Percentiles rank a stretch among this genome's conserved stretches.
Conservation (phyloP, 2,113 vertebrate species). For the Megatriorchis doriae region DNA sequence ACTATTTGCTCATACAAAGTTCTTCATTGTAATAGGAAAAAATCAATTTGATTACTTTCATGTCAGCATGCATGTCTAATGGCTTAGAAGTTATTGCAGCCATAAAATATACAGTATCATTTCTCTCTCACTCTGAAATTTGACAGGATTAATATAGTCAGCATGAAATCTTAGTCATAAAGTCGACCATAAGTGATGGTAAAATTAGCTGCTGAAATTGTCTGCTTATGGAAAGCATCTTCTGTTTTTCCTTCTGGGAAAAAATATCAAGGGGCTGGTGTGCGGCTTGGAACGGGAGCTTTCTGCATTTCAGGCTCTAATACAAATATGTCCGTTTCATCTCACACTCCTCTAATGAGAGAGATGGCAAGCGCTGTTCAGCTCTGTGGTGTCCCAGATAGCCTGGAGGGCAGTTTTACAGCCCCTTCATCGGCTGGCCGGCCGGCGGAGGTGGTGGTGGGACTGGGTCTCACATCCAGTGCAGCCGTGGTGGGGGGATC, state of each 20-base stretch:
- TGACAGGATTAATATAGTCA: slow-evolving; percentile 58
- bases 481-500: not conserved
- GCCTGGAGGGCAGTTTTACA: rapidly evolving
- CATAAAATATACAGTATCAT: slow-evolving; percentile 49
- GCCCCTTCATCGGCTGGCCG: rapidly evolving
- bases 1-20: slow-evolving; percentile 34
- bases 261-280: not conserved
- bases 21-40: slow-evolving; percentile 42
- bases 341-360: rapidly evolving
- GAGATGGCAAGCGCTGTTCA: not conserved
- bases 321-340: not conserved
- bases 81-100: slow-evolving; percentile 46
- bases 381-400: not conserved
- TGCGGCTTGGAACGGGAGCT: not conserved
- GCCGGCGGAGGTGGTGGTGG: not conserved
- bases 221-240: slow-evolving; percentile 47
- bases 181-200: slow-evolving; percentile 21
- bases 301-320: not conserved
- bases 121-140: slow-evolving; percentile 41
- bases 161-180: slow-evolving; percentile 54
- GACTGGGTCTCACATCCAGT: not conserved
- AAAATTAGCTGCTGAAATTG: slow-evolving; percentile 35
- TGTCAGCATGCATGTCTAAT: slow-evolving; percentile 47
- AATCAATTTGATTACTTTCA: slow-evolving; percentile 57
- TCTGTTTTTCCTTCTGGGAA: slow-evolving; percentile 27